Percentiles rank a stretch among this genome's conserved stretches.
These are phyloP conservation scores for Drosophila pegasa DNA, from an alignment of 2,888 invertebrate genomes.

Conservation along the genomic window DNA sequence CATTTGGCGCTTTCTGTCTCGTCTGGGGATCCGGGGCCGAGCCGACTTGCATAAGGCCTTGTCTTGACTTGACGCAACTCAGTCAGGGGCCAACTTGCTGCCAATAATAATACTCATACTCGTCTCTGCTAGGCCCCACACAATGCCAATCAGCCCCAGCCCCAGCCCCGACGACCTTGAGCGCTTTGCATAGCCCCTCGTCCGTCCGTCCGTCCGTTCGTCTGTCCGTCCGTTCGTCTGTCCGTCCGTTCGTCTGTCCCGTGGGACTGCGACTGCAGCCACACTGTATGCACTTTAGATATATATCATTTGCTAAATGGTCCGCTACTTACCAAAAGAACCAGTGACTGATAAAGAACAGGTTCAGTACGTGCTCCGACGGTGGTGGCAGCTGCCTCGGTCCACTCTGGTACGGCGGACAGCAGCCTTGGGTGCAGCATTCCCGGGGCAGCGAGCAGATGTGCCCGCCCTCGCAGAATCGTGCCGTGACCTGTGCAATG, in stretches of 20 bases:
- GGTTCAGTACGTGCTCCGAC: slow-evolving; percentile 87
- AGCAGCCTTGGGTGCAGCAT: slow-evolving; percentile 90
- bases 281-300: slow-evolving; percentile 5
- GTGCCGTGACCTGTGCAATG: slow-evolving; percentile 85
- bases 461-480: slow-evolving; percentile 88
- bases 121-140: slow-evolving; percentile 45
- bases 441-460: slow-evolving; percentile 90
- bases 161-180: slow-evolving; percentile 28
- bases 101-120: slow-evolving; percentile 72
- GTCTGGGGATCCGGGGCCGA: slow-evolving; percentile 32
- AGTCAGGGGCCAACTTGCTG: slow-evolving; percentile 65
- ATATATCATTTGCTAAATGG: slow-evolving; percentile 6
- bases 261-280: slow-evolving; percentile 30
- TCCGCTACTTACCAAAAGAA: slow-evolving; percentile 86
- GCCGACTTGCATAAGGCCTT: slow-evolving; percentile 68
- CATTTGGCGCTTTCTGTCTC: slow-evolving; percentile 45
- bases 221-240: too few species aligned
- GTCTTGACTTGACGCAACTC: slow-evolving; percentile 74
- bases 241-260: too few species aligned
- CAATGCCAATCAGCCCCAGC: slow-evolving; percentile 62
- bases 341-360: slow-evolving; percentile 90
- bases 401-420: slow-evolving; percentile 85
- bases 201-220: too few species aligned
- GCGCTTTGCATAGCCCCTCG: slow-evolving; percentile 29
- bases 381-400: slow-evolving; percentile 86